Conservation (phyloP, 2,797 vertebrate species). For the Propithecus deckenii region DNA sequence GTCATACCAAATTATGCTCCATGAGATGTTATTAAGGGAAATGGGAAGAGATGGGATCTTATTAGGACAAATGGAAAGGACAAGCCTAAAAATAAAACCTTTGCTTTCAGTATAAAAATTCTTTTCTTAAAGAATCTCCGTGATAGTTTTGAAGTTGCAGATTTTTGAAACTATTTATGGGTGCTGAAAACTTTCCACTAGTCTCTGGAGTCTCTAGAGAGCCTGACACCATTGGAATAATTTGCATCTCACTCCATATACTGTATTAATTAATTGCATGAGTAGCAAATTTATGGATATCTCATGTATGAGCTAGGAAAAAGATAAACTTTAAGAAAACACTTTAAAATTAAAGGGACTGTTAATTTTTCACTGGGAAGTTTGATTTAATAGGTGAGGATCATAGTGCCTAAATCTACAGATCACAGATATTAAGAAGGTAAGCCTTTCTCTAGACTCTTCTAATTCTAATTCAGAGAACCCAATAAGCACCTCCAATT, state of each 20-base stretch:
- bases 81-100: not conserved
- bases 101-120: not conserved
- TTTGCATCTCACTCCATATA: not conserved
- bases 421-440: not conserved
- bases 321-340: not conserved
- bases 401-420: not conserved
- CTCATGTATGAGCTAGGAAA: not conserved
- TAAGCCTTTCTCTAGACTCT: not conserved
- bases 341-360: not conserved
- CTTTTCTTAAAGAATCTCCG: not conserved
- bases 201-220: not conserved
- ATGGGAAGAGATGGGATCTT: not conserved
- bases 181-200: not conserved
- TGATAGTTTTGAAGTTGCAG: not conserved
- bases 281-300: not conserved
- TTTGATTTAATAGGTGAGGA: not conserved
- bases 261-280: not conserved
- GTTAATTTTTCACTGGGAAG: not conserved
- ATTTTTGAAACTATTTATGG: not conserved
- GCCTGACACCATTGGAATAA: not conserved
- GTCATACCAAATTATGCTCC: not conserved
- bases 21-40: not conserved
- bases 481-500: not conserved
- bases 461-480: not conserved
- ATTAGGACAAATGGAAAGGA: not conserved